These are phyloP conservation scores for Clamator glandarius DNA, from an alignment of 2,797 vertebrate genomes.

Conservation along the genomic window DNA sequence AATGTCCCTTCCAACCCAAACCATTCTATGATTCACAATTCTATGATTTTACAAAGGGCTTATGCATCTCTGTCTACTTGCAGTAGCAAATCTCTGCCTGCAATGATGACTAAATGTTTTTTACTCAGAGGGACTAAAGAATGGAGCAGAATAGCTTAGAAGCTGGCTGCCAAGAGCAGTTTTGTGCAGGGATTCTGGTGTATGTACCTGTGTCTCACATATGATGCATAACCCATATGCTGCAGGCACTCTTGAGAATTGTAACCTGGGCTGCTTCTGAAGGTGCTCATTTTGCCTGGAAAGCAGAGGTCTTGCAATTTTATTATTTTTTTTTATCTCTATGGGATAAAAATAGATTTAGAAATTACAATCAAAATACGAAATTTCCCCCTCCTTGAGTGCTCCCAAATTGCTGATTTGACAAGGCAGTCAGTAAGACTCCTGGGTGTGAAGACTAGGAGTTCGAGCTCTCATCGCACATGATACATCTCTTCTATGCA, in stretches of 20 bases:
- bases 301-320: background rate
- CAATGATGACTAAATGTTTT: background rate
- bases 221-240: background rate
- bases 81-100: background rate
- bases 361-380: background rate
- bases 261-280: background rate
- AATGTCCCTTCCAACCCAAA: too few species aligned
- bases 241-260: background rate
- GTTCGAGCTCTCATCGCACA: background rate
- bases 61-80: background rate
- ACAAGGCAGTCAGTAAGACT: background rate
- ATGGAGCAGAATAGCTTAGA: background rate
- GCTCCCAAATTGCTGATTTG: background rate
- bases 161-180: background rate
- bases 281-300: background rate
- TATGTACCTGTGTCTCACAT: fast-evolving
- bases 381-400: background rate
- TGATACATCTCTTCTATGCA: background rate
- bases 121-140: background rate
- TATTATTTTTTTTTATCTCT: background rate
- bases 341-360: background rate
- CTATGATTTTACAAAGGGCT: background rate
- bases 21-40: too few species aligned
- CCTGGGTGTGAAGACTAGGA: background rate
- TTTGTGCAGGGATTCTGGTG: background rate